phyloP scores from a whole-genome alignment of 2,113 vertebrate genomes.

The Lontra canadensis region DNA sequence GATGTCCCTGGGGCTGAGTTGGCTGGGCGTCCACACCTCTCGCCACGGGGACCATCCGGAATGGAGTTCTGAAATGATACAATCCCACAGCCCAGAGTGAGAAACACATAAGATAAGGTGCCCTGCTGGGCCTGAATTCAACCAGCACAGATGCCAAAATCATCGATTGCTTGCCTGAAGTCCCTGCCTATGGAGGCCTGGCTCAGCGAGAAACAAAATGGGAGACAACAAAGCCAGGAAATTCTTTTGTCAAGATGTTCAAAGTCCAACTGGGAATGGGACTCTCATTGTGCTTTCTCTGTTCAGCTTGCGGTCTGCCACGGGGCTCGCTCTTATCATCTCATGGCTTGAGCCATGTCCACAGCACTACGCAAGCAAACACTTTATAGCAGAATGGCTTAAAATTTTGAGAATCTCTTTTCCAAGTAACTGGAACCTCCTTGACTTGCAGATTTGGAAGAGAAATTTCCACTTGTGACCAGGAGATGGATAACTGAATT shows the following conservation, averaged over 20 bases:
- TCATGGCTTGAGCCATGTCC: neutral
- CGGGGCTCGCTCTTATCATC: neutral
- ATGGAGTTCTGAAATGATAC: neutral
- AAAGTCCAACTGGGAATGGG: neutral
- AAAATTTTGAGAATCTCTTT: neutral
- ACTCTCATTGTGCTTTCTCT: neutral
- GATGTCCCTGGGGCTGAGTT: neutral
- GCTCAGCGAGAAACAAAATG: neutral
- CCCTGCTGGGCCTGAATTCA: neutral
- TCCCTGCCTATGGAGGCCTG: neutral
- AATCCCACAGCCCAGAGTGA: neutral
- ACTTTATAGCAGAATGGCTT: neutral
- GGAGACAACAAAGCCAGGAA: neutral
- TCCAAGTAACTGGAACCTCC: neutral
- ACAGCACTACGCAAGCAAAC: neutral
- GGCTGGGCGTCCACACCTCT: neutral
- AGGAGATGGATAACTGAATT: neutral
- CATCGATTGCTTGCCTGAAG: neutral
- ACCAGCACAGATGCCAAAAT: neutral
- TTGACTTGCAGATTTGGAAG: slow-evolving; percentile 6
- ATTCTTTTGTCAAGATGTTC: neutral
- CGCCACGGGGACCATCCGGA: neutral
- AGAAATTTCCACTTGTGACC: neutral
- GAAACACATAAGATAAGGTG: neutral
- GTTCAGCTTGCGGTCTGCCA: neutral